Evolutionary conservation across 92 coral and sea anemone genomes (phyloP).

Genomic region (Blastomussa wellsi): DNA sequence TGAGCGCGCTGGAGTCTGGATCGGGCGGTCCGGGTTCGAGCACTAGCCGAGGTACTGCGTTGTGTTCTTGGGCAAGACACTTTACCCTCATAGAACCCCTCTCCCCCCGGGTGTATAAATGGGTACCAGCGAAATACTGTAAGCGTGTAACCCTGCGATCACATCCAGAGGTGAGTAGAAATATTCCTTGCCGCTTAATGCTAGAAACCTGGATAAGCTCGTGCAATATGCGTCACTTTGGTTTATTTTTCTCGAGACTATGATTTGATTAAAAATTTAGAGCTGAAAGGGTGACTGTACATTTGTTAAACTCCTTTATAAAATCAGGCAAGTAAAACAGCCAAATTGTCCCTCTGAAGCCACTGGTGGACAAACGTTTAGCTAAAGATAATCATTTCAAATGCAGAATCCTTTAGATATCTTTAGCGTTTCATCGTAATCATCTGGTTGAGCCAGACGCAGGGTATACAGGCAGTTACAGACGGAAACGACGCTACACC

Average conservation of each 20-base stretch:
- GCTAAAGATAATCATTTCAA: slow-evolving; percentile 39
- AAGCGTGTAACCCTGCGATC: neutral
- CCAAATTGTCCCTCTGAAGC: slow-evolving; percentile 16
- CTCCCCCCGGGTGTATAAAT: neutral
- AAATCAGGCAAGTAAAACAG: slow-evolving; percentile 29
- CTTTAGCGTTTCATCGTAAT: slow-evolving; percentile 3
- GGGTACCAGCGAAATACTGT: no score
- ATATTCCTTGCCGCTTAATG: no score
- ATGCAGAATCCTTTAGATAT: slow-evolving; percentile 34
- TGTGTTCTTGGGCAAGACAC: no score
- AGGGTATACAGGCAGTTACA: no score
- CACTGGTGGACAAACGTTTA: slow-evolving; percentile 19
- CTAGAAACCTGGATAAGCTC: neutral
- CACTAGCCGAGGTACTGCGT: neutral
- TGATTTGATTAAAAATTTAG: no score
- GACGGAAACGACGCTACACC: no score
- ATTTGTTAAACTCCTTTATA: no score
- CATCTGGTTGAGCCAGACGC: no score
- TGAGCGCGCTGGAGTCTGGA: no score
- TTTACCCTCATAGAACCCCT: neutral
- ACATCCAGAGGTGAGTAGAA: neutral
- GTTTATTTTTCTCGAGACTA: no score
- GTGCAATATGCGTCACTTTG: neutral
- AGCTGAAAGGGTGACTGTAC: no score
- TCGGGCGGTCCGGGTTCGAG: neutral